Evolutionary conservation across 2,888 invertebrate species (phyloP).

Genomic region (Gisinianus flammeolus): DNA sequence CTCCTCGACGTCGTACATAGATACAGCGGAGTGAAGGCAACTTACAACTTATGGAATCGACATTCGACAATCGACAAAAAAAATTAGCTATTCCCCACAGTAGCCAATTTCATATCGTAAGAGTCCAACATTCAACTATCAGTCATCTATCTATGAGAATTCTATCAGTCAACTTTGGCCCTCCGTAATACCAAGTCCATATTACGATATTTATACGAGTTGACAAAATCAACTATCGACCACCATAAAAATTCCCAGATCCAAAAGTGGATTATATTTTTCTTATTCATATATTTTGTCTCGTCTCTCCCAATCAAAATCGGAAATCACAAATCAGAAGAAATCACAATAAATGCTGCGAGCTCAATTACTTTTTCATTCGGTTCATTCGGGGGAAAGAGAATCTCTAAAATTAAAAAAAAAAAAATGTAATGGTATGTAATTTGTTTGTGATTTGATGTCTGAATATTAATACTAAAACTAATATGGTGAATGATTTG

Average conservation of each 20-base stretch:
- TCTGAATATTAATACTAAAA: background rate
- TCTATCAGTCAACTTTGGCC: background rate
- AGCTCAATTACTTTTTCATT: too few relatives aligned
- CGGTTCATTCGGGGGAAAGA: background rate
- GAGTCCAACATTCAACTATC: conserved; percentile 2
- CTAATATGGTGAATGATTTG: conserved; percentile 14
- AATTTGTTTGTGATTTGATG: background rate
- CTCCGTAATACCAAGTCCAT: background rate
- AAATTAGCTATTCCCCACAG: conserved; percentile 43
- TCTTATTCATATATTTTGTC: background rate
- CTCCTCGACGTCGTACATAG: background rate
- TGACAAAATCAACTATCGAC: too few relatives aligned
- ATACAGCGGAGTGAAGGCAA: background rate
- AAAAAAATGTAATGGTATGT: background rate
- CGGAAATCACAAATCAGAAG: too few relatives aligned
- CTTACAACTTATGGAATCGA: background rate
- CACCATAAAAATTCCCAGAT: too few relatives aligned
- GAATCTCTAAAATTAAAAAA: background rate
- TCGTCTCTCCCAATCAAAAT: too few relatives aligned
- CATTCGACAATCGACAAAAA: background rate
- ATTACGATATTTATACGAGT: too few relatives aligned
- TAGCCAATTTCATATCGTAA: conserved; percentile 27
- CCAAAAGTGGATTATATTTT: too few relatives aligned
- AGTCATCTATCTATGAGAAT: conserved; percentile 6
- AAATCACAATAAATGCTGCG: too few relatives aligned